Base-by-base conservation (phyloP, 2,797 vertebrate genomes). In the Cyclura pinguis region DNA sequence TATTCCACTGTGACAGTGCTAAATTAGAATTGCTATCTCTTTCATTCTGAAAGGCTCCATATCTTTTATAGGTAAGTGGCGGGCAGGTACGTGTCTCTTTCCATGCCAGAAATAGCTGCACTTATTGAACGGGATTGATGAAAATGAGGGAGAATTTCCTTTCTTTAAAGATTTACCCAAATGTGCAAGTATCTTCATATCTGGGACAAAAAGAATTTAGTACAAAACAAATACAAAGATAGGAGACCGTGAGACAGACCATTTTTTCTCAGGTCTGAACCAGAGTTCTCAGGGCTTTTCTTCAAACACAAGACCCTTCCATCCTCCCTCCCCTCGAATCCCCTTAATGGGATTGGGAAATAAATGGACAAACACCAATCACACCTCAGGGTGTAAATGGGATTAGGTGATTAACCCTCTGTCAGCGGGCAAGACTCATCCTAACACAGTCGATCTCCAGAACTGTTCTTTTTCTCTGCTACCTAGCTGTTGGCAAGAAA, bases 341-440 rank as follows among this genome's bases (percentile, higher is more conserved):
- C 62, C 59, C 16, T 83, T 78, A 89, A 87, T 38, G 52, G 73
- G 80, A 77, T 91, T 87, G 85, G 47, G 22, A 87, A 91, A 87
- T 87, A 78, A 87, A 38, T 78, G 59, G 50, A 78, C 80, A 87
- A 84, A 91, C 62, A 87, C 73, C 73, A 91, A 84, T 47, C 20
- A 67, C 35, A 87, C 80, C 90, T 87, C 73, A 14, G 85, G 85
- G 42, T 91, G 84, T 62, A 82, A 76, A 55, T 86, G 72, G 74
- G 88, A 52, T 78, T 83, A 87, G 80, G n/a, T 57, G 85, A 80
- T 83, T 83, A 92, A 80, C 73, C 20, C n/a, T 84, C 62, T n/a
- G 52, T 13, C 18, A 74, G 89, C 62, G 52, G 80, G 57, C n/a
- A 76, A 86, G 80, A 35, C 14, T 64, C 38, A 20, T 76, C 9